Base-by-base conservation (phyloP, 1,140 invertebrate genomes). In the Diorhabda carinulata region DNA sequence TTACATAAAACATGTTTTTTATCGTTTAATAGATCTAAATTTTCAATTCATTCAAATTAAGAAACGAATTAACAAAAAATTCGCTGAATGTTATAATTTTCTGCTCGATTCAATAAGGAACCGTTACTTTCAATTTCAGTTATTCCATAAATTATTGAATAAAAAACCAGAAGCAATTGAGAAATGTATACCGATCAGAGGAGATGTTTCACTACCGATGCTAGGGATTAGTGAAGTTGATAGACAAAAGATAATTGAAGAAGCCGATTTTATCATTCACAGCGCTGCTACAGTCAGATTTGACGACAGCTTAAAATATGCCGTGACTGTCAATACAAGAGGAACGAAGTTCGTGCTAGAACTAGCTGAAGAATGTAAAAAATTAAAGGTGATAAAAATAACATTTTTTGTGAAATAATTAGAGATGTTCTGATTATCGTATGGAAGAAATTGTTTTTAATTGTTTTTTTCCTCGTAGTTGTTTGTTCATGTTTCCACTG, bases 241-340 rank as follows among this genome's bases (percentile, higher is more conserved):
- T 80, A 82, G 88, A 61, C 78, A 89, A 67, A 82, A 86, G 10
- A 78, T 98, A 0, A 83, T 84, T 41, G 85, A 92, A 4, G 87
- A 90, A 70, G 87, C 96, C 2, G 84, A 90, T 52, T 88, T 97
- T 61, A 90, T 98, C 1, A 94, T 95, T 77, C 96, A 98, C 77
- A 92, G 88, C 43, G 97, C 96, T 0, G 97, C 97, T 1, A 97
- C 96, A 57, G 92, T 93, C 67, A 87, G 88, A 78, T 93, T 94
- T 71, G 91, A 93, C 69, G 91, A 92, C 73, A 82, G 87, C 4
- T 76, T 94, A 3, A 91, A 90, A 67, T 88, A 84, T 70, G 90
- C 92, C 0, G 89, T 93, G 2, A 78, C 91, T 2, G 80, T 93
- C 72, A 94, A 93, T 75, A 89, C 91, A 2, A 84, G 89, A 67